These are phyloP conservation scores for Menura novaehollandiae DNA, from an alignment of 2,113 vertebrate species.

Conservation along the genomic window DNA sequence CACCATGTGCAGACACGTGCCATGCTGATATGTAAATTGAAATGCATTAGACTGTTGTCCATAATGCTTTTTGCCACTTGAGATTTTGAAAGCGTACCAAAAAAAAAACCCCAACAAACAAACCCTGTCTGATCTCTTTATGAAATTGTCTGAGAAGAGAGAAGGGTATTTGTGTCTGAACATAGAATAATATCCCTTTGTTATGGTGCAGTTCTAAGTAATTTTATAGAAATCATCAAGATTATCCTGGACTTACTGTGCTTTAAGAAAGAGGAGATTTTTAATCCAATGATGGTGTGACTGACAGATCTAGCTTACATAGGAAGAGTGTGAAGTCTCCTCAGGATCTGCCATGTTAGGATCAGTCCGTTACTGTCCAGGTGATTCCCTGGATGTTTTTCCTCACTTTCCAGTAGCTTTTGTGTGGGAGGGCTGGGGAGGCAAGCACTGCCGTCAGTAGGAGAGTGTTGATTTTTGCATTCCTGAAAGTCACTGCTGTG, in stretches of 20 bases:
- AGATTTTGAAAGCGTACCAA: neutral
- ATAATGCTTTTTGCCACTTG: neutral
- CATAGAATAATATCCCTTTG: neutral
- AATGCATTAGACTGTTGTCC: neutral
- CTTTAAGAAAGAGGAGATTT: neutral
- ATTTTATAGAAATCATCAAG: neutral
- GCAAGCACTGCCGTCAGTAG: neutral
- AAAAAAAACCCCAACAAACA: neutral
- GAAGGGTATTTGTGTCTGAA: neutral
- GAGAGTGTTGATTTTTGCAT: conserved; percentile 1
- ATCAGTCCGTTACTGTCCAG: neutral
- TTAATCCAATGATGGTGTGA: neutral
- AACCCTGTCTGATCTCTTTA: neutral
- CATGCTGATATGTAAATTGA: neutral
- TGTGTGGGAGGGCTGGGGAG: neutral
- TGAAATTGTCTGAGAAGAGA: neutral
- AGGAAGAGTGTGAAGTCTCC: neutral
- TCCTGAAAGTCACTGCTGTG: neutral
- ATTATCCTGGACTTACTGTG: neutral
- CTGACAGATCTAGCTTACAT: neutral
- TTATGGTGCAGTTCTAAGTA: neutral
- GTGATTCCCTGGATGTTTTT: neutral
- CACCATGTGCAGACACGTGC: neutral
- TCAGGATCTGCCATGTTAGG: neutral
- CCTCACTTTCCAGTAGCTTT: neutral